These are phyloP conservation scores for Lycodopsis pacificus DNA, from an alignment of 2,797 vertebrate genomes.

Conservation along the genomic window DNA sequence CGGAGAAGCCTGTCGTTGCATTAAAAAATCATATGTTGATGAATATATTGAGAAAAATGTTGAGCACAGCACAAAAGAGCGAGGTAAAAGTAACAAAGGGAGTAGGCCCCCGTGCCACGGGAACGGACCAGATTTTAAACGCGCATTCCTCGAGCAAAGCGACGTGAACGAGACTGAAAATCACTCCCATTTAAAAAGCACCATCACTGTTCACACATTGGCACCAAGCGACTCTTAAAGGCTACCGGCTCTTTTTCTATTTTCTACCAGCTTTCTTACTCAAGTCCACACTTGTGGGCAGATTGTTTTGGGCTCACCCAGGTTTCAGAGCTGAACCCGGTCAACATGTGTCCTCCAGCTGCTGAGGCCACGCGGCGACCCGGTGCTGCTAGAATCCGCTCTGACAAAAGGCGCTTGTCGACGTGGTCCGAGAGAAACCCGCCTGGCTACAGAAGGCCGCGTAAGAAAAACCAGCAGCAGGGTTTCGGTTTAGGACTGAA, in stretches of 20 bases:
- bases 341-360: conserved; percentile 45
- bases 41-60: conserved; percentile 43
- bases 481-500: conserved; percentile 29
- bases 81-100: conserved; percentile 29
- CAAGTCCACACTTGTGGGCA: conserved; percentile 11
- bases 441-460: conserved; percentile 33
- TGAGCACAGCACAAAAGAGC: conserved; percentile 36
- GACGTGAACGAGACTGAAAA: conserved; percentile 8
- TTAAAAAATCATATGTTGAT: conserved; percentile 28
- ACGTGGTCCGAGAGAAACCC: conserved; percentile 30
- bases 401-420: conserved; percentile 48
- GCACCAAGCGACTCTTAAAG: conserved; percentile 21
- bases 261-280: conserved; percentile 35
- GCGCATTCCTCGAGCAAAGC: conserved; percentile 50
- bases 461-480: conserved; percentile 31
- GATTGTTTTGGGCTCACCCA: conserved; percentile 28
- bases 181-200: conserved; percentile 32
- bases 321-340: conserved; percentile 34
- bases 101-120: conserved; percentile 4
- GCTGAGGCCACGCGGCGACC: conserved; percentile 24
- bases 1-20: conserved; percentile 31
- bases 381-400: conserved; percentile 31
- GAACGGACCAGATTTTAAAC: conserved; percentile 25
- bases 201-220: conserved; percentile 20
- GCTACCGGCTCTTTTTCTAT: conserved; percentile 17